A percentile compares a stretch with the other conserved stretches of the same genome.
These are phyloP conservation scores for Hydractinia symbiolongicarpus DNA, from an alignment of 30 jellyfish, hydroid and myxozoan genomes.

Conservation along the genomic window DNA sequence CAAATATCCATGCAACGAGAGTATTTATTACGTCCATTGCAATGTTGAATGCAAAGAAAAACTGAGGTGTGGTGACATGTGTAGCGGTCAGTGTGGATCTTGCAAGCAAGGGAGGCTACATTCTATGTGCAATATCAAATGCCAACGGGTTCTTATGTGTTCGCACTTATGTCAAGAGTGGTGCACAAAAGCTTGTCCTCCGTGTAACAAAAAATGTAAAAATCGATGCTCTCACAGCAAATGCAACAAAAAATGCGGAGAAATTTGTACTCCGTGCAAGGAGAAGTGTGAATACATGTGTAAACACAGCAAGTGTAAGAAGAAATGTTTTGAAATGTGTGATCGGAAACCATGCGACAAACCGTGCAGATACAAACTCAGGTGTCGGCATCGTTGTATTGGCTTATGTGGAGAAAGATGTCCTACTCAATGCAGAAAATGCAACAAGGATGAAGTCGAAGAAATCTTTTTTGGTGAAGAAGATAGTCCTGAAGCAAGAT, in stretches of 20 bases:
- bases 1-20: constrained; percentile 10
- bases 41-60: constrained; percentile 33
- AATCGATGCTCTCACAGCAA: constrained; percentile 38
- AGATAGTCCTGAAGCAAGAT: constrained; percentile 63
- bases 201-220: constrained; percentile 28
- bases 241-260: constrained; percentile 37
- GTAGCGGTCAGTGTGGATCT: constrained; percentile 38
- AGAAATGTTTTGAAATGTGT: constrained; percentile 34
- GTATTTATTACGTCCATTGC: constrained; percentile 41
- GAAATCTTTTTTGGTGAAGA: constrained; percentile 68
- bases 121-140: constrained; percentile 22
- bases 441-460: constrained; percentile 50
- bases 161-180: constrained; percentile 27
- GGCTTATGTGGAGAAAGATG: constrained; percentile 46
- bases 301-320: constrained; percentile 22
- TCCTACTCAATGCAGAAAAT: constrained; percentile 28
- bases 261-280: constrained; percentile 50
- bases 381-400: constrained; percentile 27
- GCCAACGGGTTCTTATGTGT: constrained; percentile 36
- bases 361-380: constrained; percentile 3
- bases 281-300: constrained; percentile 40
- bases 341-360: constrained; percentile 46
- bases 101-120: constrained; percentile 50
- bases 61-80: constrained; percentile 27
- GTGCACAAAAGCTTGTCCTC: constrained; percentile 44